A percentile compares a stretch with the other conserved stretches of the same genome.
Conservation (phyloP, 2,113 vertebrate genomes). For the Bungarus multicinctus region DNA sequence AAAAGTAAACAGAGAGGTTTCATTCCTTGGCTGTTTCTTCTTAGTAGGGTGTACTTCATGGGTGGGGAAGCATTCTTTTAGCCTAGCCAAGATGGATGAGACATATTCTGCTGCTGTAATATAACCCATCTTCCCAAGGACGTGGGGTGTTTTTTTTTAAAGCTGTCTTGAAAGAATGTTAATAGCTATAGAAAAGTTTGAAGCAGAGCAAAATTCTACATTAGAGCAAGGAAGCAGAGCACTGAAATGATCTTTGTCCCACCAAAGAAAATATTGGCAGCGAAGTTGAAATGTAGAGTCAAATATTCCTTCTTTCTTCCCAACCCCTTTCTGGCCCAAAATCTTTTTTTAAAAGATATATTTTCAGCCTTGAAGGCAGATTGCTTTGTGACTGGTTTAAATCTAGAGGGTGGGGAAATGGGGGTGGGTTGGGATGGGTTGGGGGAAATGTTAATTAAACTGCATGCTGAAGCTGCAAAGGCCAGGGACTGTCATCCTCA, state of each 20-base stretch:
- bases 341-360: slow-evolving; percentile 13
- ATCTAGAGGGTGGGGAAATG: slow-evolving; percentile 64
- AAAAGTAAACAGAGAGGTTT: fast-evolving
- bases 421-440: slow-evolving; percentile 48
- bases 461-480: slow-evolving; percentile 66
- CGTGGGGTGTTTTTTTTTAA: too few species aligned
- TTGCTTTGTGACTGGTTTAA: slow-evolving; percentile 73
- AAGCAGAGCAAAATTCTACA: slow-evolving; percentile 2
- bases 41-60: neutral
- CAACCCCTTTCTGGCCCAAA: neutral
- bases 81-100: slow-evolving; percentile 18
- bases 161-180: neutral
- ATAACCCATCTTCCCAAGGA: neutral
- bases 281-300: slow-evolving; percentile 11
- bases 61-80: neutral
- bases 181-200: slow-evolving; percentile 13
- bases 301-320: neutral
- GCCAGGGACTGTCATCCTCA: slow-evolving; percentile 72
- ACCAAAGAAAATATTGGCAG: slow-evolving; percentile 18
- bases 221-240: neutral
- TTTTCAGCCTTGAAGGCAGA: slow-evolving; percentile 66
- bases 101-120: neutral
- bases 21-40: slow-evolving; percentile 15
- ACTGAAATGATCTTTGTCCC: neutral
- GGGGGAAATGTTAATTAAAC: slow-evolving; percentile 58